Base-by-base conservation (phyloP, 2,113 vertebrate species). In the Arothron firmamentum region DNA sequence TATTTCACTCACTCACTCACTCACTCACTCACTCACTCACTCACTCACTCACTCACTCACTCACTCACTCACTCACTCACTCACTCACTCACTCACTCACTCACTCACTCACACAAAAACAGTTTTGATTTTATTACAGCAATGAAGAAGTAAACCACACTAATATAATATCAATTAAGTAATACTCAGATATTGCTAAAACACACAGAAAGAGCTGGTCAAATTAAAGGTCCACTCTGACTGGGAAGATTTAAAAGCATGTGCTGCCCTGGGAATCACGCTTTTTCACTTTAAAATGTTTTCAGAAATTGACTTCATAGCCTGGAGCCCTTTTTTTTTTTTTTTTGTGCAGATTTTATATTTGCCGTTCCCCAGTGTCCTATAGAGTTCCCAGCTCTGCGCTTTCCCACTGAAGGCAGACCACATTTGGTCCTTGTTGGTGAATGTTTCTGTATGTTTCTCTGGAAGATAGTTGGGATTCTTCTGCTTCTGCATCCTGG, bases 401-500 rank as follows among this genome's bases (percentile, higher is more conserved):
- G 60, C 70, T 79, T 86, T 87, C 80, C 82, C 80, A 82, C 70
- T 84, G 78, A 84, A 62, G 19, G 50, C 68, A 34, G 67, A 74
- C 60, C 78, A 75, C 72, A 78, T 84, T 84, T 81, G 72, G 70
- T 62, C 73, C 78, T 46, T 1, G 14, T 54, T 70, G 67, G 52
- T 74, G 54, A 53, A 72, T 67, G 82, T 85, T 71, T 4, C 55
- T 52, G 64, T 73, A 70, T 77, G 70, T 81, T 83, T 83, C 70
- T 70, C 80, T 76, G 78, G 76, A 62, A 78, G 79, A 88, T 85
- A 67, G 46, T 76, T 85, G 59, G 62, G 78, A 88, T 88, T 90
- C 87, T 62, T 85, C 52, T 28, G 61, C 66, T 57, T 62, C 71
- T 58, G 85, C 85, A 87, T 88, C 85, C 82, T 79, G 78, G 77